Evolutionary conservation across 2,113 vertebrate species (phyloP), one percentile per base, ranked within the genome.

Genomic region (Astur gentilis): DNA sequence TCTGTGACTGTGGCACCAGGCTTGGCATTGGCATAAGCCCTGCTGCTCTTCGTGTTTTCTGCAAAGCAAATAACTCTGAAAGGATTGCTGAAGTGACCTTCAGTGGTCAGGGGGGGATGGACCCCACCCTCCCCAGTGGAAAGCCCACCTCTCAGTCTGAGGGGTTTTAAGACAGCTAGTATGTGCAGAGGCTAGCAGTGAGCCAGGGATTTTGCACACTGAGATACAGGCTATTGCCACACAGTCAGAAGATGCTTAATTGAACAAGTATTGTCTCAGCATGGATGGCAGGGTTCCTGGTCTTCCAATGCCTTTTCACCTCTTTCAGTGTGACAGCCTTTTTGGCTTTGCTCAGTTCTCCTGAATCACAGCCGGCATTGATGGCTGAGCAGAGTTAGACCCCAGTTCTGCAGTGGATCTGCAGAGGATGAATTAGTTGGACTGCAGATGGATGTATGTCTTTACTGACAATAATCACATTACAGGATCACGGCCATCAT

Each of bases 211-310:
- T 97, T 95, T 81, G 84, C 81, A 88, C 92, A 62, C 80, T 93
- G 90, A 89, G 79, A 97, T 88, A 87, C 82, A 87, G 94, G 90
- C 91, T 96, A 92, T 90, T 86, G 91, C 61, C 82, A 97, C 13
- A 36, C 93, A 98, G 96, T 92, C 96, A 96, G 94, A 97, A 96
- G 92, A 98, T 90, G 93, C 90, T 76, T 81, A 92, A 95, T 71
- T 95, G 67, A 95, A 83, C 75, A 95, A 83, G 70, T 84, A 88
- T 85, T 92, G 78, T 95, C 93, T 97, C 82, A 89, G 90, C 44
- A 71, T n/a, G 72, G 77, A 88, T 93, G 73, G 47, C 60, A 94
- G 15, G 38, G 27, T 44, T 81, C 49, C 29, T 70, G 64, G 20
- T 62, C 49, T 73, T 42, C n/a, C 13, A 2, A 25, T n/a, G 58